phyloP scores from a whole-genome alignment of 1,140 invertebrate genomes.

The Delia radicum region DNA sequence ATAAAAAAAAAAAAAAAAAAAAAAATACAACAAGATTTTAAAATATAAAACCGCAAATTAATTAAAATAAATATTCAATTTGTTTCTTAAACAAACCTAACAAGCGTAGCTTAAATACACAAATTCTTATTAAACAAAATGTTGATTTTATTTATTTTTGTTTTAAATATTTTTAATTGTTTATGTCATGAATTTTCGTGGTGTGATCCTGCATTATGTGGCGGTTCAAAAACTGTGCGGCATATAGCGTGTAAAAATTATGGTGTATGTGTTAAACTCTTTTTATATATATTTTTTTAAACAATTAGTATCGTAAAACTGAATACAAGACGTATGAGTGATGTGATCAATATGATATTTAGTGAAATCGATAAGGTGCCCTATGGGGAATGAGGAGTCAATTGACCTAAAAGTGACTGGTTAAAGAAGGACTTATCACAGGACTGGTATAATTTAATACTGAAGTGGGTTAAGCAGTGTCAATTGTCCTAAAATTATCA shows the following conservation, averaged over 20 bases:
- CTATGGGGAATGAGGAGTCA: too few species aligned
- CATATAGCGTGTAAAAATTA: slow-evolving; percentile 48
- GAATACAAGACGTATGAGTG: neutral
- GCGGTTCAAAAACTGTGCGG: slow-evolving; percentile 27
- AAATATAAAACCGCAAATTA: neutral
- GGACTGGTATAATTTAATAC: too few species aligned
- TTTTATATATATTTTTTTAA: neutral
- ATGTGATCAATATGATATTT: neutral
- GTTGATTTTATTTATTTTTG: neutral
- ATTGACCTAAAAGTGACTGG: too few species aligned
- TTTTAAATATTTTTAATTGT: neutral
- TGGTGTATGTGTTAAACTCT: slow-evolving; percentile 36
- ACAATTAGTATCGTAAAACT: neutral
- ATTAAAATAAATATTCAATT: neutral
- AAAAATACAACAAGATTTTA: neutral
- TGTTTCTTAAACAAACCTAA: neutral
- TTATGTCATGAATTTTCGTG: slow-evolving; percentile 35
- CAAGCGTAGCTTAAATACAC: neutral
- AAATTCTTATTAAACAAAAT: neutral
- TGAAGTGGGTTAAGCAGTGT: too few species aligned
- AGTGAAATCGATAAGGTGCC: too few species aligned
- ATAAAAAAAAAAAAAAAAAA: too few species aligned
- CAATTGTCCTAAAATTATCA: too few species aligned
- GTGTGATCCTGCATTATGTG: slow-evolving; percentile 46
- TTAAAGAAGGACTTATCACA: too few species aligned